Evolutionary conservation across 2,797 vertebrate species (phyloP).

Genomic region (Sebastolobus altivelis): DNA sequence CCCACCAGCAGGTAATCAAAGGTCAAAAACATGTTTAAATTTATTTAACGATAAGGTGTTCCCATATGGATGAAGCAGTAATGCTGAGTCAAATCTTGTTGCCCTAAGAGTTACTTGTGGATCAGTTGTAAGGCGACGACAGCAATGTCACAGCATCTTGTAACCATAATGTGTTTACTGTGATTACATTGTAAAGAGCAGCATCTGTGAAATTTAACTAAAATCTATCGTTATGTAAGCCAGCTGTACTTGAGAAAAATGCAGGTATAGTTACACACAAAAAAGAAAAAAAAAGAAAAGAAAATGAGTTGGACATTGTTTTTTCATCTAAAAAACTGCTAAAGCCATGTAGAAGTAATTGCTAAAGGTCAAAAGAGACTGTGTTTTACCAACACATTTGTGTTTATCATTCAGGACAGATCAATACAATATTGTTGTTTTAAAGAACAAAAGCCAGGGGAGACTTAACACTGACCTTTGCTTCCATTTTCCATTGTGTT

Average conservation of each 20-base stretch:
- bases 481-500: slow-evolving; percentile 89
- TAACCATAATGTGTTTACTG: background rate
- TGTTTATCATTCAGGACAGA: slow-evolving; percentile 94
- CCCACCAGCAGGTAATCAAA: background rate
- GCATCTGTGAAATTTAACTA: slow-evolving; percentile 21
- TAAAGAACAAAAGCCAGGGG: slow-evolving; percentile 89
- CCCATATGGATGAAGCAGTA: background rate
- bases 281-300: slow-evolving; percentile 14
- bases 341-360: slow-evolving; percentile 85
- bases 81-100: slow-evolving; percentile 4
- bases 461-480: slow-evolving; percentile 95
- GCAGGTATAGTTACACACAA: slow-evolving; percentile 19
- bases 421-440: slow-evolving; percentile 92
- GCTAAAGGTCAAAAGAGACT: slow-evolving; percentile 92
- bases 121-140: background rate
- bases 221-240: slow-evolving; percentile 1
- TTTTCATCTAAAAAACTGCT: slow-evolving; percentile 69
- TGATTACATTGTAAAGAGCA: slow-evolving; percentile 6
- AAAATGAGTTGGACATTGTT: slow-evolving; percentile 50
- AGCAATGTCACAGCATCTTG: background rate
- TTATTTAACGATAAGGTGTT: background rate
- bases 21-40: background rate
- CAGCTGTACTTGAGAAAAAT: background rate
- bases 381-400: slow-evolving; percentile 90
- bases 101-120: background rate